These are phyloP conservation scores for Coleophora flavipennella DNA, from an alignment of 2,888 invertebrate genomes.

Conservation along the genomic window DNA sequence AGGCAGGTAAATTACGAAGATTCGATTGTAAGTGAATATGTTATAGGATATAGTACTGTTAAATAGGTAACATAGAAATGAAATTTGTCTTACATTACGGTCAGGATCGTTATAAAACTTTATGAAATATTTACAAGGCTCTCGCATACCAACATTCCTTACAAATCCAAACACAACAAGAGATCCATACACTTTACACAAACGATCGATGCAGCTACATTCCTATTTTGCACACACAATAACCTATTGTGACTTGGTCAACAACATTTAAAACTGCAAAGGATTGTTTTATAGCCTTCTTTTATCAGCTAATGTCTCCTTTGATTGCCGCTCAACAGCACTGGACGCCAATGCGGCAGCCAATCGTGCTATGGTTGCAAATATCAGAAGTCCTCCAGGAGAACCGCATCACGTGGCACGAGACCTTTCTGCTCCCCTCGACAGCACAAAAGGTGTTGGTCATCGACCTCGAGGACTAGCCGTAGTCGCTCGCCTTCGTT, in stretches of 20 bases:
- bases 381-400: constrained; percentile 67
- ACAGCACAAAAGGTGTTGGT: constrained; percentile 82
- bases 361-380: constrained; percentile 58
- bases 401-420: constrained; percentile 80
- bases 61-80: constrained; percentile 36
- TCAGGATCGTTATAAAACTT: constrained; percentile 24
- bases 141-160: constrained; percentile 23
- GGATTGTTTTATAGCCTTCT: background rate
- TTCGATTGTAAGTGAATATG: constrained; percentile 31
- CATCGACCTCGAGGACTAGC: constrained; percentile 82
- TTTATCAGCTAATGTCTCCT: constrained; percentile 16
- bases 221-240: too few species aligned
- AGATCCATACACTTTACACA: constrained; percentile 4
- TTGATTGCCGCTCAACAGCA: constrained; percentile 31
- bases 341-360: constrained; percentile 59
- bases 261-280: too few species aligned
- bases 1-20: constrained; percentile 38
- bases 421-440: constrained; percentile 83
- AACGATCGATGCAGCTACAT: background rate
- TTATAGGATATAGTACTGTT: constrained; percentile 27
- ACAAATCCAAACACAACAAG: background rate
- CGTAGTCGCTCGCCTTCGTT: constrained; percentile 82
- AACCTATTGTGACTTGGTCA: too few species aligned
- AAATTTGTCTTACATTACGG: constrained; percentile 25
- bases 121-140: constrained; percentile 36